A percentile compares a stretch with the other conserved stretches of the same genome.
These are phyloP conservation scores for Coptodon bakossiorum DNA, from an alignment of 2,113 vertebrate genomes.

Conservation along the genomic window DNA sequence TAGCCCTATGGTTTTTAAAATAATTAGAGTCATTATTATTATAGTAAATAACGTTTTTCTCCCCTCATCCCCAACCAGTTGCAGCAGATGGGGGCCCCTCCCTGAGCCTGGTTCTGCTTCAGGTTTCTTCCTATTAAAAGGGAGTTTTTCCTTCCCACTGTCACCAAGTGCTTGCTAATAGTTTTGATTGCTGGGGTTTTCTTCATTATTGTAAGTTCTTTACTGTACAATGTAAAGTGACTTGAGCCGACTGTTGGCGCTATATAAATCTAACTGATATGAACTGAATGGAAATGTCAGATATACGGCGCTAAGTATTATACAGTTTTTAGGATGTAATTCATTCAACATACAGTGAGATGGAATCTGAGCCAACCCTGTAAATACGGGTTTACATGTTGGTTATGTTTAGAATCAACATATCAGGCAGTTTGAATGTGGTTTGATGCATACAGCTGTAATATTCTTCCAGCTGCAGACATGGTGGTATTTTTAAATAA, in stretches of 20 bases:
- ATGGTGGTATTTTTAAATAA: fast-evolving
- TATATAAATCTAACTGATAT: background rate
- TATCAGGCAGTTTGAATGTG: background rate
- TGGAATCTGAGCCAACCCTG: background rate
- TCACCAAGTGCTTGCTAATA: background rate
- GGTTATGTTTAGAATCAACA: background rate
- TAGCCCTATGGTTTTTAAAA: background rate
- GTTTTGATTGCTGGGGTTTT: background rate
- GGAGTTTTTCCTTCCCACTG: background rate
- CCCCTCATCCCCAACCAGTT: background rate
- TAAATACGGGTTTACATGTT: fast-evolving
- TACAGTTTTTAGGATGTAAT: background rate
- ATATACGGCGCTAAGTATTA: background rate
- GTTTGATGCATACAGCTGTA: background rate
- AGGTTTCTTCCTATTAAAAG: background rate
- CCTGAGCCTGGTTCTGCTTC: background rate
- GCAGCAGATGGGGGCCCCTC: background rate
- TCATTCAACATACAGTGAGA: background rate
- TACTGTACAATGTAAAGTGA: background rate
- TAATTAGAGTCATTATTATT: background rate
- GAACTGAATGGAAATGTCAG: background rate
- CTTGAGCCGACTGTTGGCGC: background rate
- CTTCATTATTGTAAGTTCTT: background rate
- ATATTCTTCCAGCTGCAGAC: background rate
- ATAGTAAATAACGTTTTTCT: background rate